A percentile compares a stretch with the other conserved stretches of the same genome.
Evolutionary conservation across 1,140 invertebrate genomes (phyloP).

Genomic region (Asobara japonica): DNA sequence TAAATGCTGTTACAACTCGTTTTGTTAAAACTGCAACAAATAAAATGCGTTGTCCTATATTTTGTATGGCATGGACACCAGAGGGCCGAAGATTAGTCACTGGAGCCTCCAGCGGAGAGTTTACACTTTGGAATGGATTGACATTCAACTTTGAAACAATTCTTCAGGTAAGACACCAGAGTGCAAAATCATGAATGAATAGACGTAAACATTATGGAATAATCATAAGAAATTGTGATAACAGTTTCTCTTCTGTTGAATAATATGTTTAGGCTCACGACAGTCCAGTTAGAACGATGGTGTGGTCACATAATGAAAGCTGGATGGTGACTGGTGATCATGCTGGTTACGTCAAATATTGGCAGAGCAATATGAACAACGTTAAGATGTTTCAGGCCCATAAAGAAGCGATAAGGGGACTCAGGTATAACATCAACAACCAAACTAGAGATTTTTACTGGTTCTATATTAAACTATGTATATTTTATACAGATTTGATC

Average conservation of each 20-base stretch:
- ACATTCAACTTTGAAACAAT: slow-evolving; percentile 99
- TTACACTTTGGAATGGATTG: slow-evolving; percentile 99
- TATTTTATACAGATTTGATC: slow-evolving; percentile 17
- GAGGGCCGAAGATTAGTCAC: slow-evolving; percentile 97
- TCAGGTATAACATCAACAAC: slow-evolving; percentile 82
- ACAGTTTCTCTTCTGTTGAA: slow-evolving; percentile 4
- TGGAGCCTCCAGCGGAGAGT: slow-evolving; percentile 98
- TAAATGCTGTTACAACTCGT: slow-evolving; percentile 95
- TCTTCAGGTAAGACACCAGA: slow-evolving; percentile 80
- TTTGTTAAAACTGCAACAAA: slow-evolving; percentile 99
- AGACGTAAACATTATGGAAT: background rate
- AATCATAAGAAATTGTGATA: no score
- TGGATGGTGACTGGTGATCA: slow-evolving; percentile 99
- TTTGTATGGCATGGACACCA: slow-evolving; percentile 98
- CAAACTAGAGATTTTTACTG: slow-evolving; percentile 64
- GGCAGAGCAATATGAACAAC: slow-evolving; percentile 99
- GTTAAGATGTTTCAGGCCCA: slow-evolving; percentile 99
- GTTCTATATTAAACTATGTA: slow-evolving; percentile 46
- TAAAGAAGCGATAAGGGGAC: slow-evolving; percentile 98
- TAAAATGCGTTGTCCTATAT: slow-evolving; percentile 99
- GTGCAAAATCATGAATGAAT: background rate
- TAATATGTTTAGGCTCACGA: slow-evolving; percentile 88
- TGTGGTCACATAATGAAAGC: slow-evolving; percentile 98
- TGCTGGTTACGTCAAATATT: slow-evolving; percentile 99
- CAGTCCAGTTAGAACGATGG: slow-evolving; percentile 96